A percentile compares a stretch with the other conserved stretches of the same genome.
phyloP scores from a whole-genome alignment of 2,113 vertebrate genomes.

The Alaudala cheleensis region DNA sequence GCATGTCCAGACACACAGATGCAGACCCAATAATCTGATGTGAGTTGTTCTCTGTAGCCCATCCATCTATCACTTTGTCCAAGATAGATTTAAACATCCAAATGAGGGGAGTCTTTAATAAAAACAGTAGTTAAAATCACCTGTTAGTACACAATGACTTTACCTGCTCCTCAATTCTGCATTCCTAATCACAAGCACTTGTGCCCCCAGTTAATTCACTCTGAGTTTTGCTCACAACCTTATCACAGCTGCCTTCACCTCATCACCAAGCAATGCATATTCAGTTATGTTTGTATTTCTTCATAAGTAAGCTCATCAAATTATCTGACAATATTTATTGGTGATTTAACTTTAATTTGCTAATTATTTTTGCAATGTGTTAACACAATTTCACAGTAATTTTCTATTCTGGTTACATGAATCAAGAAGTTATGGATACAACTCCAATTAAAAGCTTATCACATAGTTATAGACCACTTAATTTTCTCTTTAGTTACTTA shows the following conservation, averaged over 20 bases:
- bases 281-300: not conserved
- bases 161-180: not conserved
- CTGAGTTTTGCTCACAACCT: not conserved
- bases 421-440: not conserved
- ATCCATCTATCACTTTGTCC: not conserved
- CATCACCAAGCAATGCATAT: not conserved
- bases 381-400: not conserved
- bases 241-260: not conserved
- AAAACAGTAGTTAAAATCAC: not conserved
- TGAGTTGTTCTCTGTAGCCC: not conserved
- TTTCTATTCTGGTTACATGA: not conserved
- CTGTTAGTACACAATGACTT: not conserved
- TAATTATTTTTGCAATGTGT: not conserved
- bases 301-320: not conserved
- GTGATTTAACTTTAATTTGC: not conserved
- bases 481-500: not conserved
- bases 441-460: not conserved
- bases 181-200: not conserved
- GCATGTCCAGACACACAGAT: not conserved
- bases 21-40: not conserved
- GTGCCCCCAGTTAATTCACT: not conserved
- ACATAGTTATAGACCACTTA: not conserved
- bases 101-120: not conserved
- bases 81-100: not conserved
- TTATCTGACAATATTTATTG: not conserved